Base-by-base conservation (phyloP, 2,888 invertebrate species). In the Cistogaster globosa region DNA sequence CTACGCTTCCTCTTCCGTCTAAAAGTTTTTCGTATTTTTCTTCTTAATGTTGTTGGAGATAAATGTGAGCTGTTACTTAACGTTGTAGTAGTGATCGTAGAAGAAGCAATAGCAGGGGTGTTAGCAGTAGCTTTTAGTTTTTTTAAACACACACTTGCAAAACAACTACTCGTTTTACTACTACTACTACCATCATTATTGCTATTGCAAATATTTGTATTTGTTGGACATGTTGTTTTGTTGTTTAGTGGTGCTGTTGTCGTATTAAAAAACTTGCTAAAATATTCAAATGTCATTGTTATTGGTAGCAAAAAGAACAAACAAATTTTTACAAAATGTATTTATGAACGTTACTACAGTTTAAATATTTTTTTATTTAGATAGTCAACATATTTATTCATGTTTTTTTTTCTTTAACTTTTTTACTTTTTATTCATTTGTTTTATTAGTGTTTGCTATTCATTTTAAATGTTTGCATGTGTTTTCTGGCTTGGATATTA, bases 11-110 rank as follows among this genome's bases (percentile, higher is more conserved):
- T 75, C 82, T 85, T 85, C 51, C 82, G 82, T 42, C 84, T 81
- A n/a, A 81, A 81, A 26, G 81, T 84, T 81, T 84, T 84, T 7
- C 84, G 69, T 72, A 76, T 38, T 77, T 84, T 76, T 67, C 74
- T 68, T 45, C 48, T 76, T 48, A 81, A 67, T 58, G 76, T 18
- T 14, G 55, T 75, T 62, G 74, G 62, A 68, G 16, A 65, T 14
- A 68, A 18, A 45, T 45, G 60, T 62, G 55, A 62, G 38, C 32
- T 71, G 48, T 8, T 71, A 18, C 42, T 45, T 32, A 71, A 57
- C 2, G 42, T 74, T 18, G 53, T 45, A 32, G 53, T 60, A 18
- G 51, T 18, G 18, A n/a, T 53, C 1, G 51, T 53, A 1, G 38
- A 38, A 5, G 51, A 38, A n/a, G 51, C 26, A 32, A 7, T 32